Percentiles rank a stretch among this genome's conserved stretches.
Evolutionary conservation across 1,140 invertebrate genomes (phyloP).

Genomic region (Drosophila lacertosa): DNA sequence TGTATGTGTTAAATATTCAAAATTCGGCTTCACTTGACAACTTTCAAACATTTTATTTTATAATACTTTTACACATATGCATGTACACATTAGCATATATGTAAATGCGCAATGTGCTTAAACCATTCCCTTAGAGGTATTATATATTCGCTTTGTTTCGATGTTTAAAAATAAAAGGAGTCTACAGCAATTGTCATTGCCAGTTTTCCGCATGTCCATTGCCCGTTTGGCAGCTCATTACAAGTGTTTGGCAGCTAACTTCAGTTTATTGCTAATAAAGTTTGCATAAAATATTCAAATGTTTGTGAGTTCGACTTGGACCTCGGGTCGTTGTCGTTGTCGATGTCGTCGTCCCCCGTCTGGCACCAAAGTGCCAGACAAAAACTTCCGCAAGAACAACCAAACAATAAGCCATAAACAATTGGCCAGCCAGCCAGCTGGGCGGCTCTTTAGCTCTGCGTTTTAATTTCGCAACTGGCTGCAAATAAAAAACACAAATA

Average conservation of each 20-base stretch:
- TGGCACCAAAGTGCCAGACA: neutral
- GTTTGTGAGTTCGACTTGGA: constrained; percentile 5
- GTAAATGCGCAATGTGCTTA: too few relatives aligned
- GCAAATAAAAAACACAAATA: constrained; percentile 27
- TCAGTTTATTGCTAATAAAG: constrained; percentile 61
- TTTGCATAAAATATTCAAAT: constrained; percentile 65
- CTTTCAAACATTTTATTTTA: too few relatives aligned
- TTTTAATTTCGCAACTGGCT: constrained; percentile 51
- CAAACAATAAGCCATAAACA: constrained; percentile 71
- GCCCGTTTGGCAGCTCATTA: constrained; percentile 49
- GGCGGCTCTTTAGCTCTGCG: constrained; percentile 22
- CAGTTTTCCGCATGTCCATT: constrained; percentile 7
- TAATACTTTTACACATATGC: too few relatives aligned
- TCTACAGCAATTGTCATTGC: constrained; percentile 4
- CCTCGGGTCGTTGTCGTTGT: too few relatives aligned
- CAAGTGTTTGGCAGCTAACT: constrained; percentile 42
- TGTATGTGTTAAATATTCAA: too few relatives aligned
- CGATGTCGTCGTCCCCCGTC: too few relatives aligned
- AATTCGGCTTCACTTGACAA: too few relatives aligned
- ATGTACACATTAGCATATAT: too few relatives aligned
- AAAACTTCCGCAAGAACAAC: constrained; percentile 17
- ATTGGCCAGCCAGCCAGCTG: constrained; percentile 57
- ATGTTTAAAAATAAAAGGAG: neutral
- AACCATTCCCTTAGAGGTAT: too few relatives aligned
- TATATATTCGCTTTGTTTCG: neutral